Conservation (phyloP, 2,888 invertebrate species). For the Galerucella pusilla region DNA sequence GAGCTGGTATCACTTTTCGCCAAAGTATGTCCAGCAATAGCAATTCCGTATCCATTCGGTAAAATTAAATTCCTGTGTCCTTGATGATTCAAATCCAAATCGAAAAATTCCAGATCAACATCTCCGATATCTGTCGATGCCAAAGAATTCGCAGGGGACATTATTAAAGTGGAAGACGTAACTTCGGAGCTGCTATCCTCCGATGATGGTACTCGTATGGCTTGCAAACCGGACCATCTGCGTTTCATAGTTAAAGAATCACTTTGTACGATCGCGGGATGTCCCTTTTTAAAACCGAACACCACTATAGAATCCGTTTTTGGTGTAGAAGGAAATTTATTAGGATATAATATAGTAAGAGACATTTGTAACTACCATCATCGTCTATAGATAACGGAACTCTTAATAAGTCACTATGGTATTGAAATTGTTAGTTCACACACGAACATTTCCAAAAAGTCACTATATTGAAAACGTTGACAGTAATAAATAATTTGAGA, state of each 20-base stretch:
- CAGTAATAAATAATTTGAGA: too few relatives aligned
- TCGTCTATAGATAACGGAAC: background rate
- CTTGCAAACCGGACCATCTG: conserved; percentile 76
- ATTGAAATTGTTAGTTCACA: background rate
- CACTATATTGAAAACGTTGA: background rate
- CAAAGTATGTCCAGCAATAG: conserved; percentile 58
- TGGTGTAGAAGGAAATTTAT: background rate
- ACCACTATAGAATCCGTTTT: conserved; percentile 20
- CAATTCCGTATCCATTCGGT: conserved; percentile 61
- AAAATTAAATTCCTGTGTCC: conserved; percentile 59
- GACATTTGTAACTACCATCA: conserved; percentile 1
- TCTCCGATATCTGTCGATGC: conserved; percentile 80
- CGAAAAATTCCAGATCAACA: conserved; percentile 87
- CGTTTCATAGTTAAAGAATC: conserved; percentile 71
- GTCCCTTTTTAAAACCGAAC: conserved; percentile 4
- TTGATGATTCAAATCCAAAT: conserved; percentile 71
- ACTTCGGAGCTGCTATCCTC: conserved; percentile 82
- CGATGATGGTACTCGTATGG: conserved; percentile 77
- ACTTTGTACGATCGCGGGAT: conserved; percentile 17
- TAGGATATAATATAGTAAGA: background rate
- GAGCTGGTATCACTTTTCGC: conserved; percentile 65
- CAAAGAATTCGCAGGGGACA: conserved; percentile 79
- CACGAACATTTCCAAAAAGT: background rate
- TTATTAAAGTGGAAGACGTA: conserved; percentile 76
- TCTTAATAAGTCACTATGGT: background rate